phyloP scores from a whole-genome alignment of 2,888 invertebrate genomes.

The Meiosimyza decipiens region DNA sequence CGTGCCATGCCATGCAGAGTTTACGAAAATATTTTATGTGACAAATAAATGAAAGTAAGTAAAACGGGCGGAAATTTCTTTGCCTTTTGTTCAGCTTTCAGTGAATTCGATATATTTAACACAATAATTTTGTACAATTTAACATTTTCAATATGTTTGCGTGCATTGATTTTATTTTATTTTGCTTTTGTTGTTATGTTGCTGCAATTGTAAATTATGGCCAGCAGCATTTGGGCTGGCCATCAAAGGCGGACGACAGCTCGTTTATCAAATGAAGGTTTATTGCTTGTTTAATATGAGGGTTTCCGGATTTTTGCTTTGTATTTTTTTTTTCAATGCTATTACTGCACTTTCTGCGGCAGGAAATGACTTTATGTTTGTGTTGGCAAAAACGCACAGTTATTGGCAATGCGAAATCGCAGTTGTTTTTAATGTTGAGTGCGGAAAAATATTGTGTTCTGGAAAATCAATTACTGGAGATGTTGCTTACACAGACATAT shows the following conservation, averaged over 20 bases:
- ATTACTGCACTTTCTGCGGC: not conserved
- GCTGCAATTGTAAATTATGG: constrained; percentile 15
- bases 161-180: constrained; percentile 10
- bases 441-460: too few relatives aligned
- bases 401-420: too few relatives aligned
- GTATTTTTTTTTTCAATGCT: not conserved
- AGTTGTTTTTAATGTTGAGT: too few relatives aligned
- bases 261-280: constrained; percentile 29
- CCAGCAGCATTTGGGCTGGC: constrained; percentile 4
- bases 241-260: constrained; percentile 16
- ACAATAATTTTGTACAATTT: constrained; percentile 26
- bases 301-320: too few relatives aligned
- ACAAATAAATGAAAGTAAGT: constrained; percentile 17
- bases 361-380: not conserved
- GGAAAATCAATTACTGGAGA: too few relatives aligned
- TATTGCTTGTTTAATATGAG: constrained; percentile 1
- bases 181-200: too few relatives aligned
- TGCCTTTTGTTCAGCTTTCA: not conserved
- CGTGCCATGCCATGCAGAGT: too few relatives aligned
- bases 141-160: constrained; percentile 32
- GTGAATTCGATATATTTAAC: not conserved
- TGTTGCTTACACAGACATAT: too few relatives aligned
- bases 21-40: constrained; percentile 8
- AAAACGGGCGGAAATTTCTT: not conserved
- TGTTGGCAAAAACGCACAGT: not conserved